Conservation (phyloP, 2,888 invertebrate genomes). For the Cynaeus angustus region DNA sequence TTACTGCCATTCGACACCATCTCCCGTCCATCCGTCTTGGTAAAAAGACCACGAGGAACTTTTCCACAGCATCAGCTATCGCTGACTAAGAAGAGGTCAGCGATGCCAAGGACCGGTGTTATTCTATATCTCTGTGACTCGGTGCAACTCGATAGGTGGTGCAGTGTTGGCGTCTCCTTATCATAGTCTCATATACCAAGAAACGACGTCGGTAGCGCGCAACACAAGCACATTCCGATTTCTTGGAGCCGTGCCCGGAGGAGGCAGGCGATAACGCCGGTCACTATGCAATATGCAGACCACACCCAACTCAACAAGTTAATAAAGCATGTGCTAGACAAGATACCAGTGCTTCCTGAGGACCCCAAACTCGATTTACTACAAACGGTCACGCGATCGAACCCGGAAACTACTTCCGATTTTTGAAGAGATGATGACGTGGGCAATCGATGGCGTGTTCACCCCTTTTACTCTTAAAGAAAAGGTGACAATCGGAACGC, state of each 20-base stretch:
- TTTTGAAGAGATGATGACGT: constrained; percentile 10
- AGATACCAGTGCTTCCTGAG: constrained; percentile 46
- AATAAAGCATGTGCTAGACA: constrained; percentile 47
- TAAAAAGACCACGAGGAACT: constrained; percentile 7
- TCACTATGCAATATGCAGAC: constrained; percentile 47
- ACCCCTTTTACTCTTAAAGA: neutral
- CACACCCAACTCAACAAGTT: constrained; percentile 52
- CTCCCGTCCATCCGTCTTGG: constrained; percentile 6
- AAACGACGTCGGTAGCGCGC: constrained; percentile 44
- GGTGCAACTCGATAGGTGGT: constrained; percentile 39
- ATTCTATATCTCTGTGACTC: constrained; percentile 17
- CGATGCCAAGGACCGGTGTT: constrained; percentile 21
- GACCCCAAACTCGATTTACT: constrained; percentile 30
- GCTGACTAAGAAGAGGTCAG: constrained; percentile 19
- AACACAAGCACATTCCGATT: constrained; percentile 47
- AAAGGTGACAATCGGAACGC: constrained; percentile 7
- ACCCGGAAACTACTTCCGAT: constrained; percentile 30
- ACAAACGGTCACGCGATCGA: constrained; percentile 21
- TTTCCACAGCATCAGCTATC: constrained; percentile 16
- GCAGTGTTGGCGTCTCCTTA: constrained; percentile 40
- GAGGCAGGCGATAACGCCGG: constrained; percentile 40
- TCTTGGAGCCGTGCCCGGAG: constrained; percentile 40
- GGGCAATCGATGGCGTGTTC: constrained; percentile 1
- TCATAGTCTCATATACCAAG: constrained; percentile 38
- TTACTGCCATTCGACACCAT: neutral